These are phyloP conservation scores for Ictalurus punctatus DNA, from an alignment of 2,113 vertebrate species.

Conservation along the genomic window DNA sequence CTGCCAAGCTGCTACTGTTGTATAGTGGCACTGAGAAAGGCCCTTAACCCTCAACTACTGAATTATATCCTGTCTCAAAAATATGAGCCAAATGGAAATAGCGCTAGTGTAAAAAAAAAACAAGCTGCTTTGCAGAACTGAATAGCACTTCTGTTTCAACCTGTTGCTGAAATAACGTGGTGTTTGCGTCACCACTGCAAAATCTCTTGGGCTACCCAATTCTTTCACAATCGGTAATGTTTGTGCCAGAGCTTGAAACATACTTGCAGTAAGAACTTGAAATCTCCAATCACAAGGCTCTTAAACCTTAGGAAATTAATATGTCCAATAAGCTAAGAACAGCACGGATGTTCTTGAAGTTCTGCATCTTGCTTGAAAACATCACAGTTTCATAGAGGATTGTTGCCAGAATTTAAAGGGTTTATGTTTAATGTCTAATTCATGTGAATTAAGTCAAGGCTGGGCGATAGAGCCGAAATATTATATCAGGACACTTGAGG, in stretches of 20 bases:
- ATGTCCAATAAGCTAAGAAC: neutral
- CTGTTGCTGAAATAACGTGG: neutral
- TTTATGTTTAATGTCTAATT: neutral
- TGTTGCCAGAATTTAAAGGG: neutral
- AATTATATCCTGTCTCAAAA: neutral
- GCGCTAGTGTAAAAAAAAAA: neutral
- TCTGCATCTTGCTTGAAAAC: neutral
- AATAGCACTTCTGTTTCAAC: neutral
- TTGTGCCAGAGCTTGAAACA: neutral
- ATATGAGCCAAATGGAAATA: neutral
- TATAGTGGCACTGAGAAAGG: neutral
- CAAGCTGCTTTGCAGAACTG: neutral
- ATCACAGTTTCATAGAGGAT: neutral
- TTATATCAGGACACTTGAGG: too few species aligned
- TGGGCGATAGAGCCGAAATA: too few species aligned
- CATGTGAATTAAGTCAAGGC: neutral
- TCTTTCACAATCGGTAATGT: neutral
- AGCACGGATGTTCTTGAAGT: neutral
- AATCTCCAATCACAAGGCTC: neutral
- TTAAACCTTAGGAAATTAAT: neutral
- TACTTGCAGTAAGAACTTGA: neutral
- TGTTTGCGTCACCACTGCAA: neutral
- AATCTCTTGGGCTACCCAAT: neutral
- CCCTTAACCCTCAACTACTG: neutral
- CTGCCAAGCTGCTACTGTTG: neutral